Evolutionary conservation across 2,888 invertebrate genomes (phyloP).

Genomic region (Pheosia gnoma): DNA sequence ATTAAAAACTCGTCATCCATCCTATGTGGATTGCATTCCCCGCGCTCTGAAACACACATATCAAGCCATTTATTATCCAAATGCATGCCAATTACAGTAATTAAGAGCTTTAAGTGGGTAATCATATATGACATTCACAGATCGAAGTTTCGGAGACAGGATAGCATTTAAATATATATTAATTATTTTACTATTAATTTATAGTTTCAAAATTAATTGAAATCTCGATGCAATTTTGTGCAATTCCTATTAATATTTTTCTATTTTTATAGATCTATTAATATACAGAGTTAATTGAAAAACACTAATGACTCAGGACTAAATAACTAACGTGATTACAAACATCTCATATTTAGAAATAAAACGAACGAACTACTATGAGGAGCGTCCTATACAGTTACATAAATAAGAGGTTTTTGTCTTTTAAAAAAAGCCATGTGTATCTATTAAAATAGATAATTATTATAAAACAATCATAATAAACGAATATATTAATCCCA

Average conservation of each 20-base stretch:
- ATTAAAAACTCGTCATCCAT: conserved; percentile 90
- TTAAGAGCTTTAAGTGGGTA: background rate
- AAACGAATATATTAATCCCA: too few relatives aligned
- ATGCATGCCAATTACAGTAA: background rate
- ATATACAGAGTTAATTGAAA: too few relatives aligned
- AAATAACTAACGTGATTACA: too few relatives aligned
- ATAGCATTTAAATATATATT: background rate
- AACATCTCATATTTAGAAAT: too few relatives aligned
- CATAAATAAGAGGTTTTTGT: too few relatives aligned
- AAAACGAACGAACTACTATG: too few relatives aligned
- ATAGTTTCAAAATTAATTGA: background rate
- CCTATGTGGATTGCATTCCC: conserved; percentile 89
- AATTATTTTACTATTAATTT: background rate
- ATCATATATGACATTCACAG: background rate
- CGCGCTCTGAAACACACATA: conserved; percentile 84
- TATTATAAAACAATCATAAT: too few relatives aligned
- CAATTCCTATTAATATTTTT: background rate
- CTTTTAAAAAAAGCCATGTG: too few relatives aligned
- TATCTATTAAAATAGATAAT: too few relatives aligned
- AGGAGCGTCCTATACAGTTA: too few relatives aligned
- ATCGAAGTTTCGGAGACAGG: background rate
- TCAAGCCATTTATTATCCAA: background rate
- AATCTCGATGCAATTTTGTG: background rate
- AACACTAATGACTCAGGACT: too few relatives aligned
- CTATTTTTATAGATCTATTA: too few relatives aligned